phyloP scores from a whole-genome alignment of 2,888 invertebrate species.

The Onthophagus sagittarius region DNA sequence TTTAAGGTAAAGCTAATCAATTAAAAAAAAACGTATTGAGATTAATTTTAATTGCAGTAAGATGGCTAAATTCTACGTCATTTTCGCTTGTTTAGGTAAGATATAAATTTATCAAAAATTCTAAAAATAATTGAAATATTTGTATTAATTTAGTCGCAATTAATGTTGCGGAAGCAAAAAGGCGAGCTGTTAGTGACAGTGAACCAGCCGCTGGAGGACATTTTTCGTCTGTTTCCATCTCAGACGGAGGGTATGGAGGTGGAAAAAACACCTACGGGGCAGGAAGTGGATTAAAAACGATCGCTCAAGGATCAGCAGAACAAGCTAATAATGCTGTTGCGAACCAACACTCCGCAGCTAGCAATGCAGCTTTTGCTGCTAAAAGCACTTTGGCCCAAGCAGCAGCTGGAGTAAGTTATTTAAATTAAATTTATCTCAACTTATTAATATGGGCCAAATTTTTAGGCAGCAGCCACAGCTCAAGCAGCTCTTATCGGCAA shows the following conservation, averaged over 20 bases:
- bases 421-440: not conserved
- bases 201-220: slow-evolving; percentile 19
- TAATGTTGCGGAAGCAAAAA: slow-evolving; percentile 17
- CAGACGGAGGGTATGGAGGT: slow-evolving; percentile 21
- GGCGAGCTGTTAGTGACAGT: slow-evolving; percentile 22
- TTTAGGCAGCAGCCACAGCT: slow-evolving; percentile 61
- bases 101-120: slow-evolving; percentile 1
- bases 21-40: not conserved
- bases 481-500: slow-evolving; percentile 65
- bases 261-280: too few species aligned
- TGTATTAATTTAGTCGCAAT: slow-evolving; percentile 15
- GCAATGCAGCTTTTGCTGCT: slow-evolving; percentile 68
- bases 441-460: not conserved
- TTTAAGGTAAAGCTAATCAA: not conserved
- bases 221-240: slow-evolving; percentile 19
- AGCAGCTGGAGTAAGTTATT: slow-evolving; percentile 17
- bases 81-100: slow-evolving; percentile 31
- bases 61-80: slow-evolving; percentile 27
- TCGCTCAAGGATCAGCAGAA: slow-evolving; percentile 64
- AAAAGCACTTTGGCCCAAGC: slow-evolving; percentile 55
- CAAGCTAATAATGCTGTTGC: slow-evolving; percentile 63
- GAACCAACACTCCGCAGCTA: slow-evolving; percentile 64
- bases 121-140: not conserved
- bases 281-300: slow-evolving; percentile 62
- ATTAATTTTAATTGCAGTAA: slow-evolving; percentile 15